Base-by-base conservation (phyloP, 2,797 vertebrate species). In the Rhynchotus rufescens region DNA sequence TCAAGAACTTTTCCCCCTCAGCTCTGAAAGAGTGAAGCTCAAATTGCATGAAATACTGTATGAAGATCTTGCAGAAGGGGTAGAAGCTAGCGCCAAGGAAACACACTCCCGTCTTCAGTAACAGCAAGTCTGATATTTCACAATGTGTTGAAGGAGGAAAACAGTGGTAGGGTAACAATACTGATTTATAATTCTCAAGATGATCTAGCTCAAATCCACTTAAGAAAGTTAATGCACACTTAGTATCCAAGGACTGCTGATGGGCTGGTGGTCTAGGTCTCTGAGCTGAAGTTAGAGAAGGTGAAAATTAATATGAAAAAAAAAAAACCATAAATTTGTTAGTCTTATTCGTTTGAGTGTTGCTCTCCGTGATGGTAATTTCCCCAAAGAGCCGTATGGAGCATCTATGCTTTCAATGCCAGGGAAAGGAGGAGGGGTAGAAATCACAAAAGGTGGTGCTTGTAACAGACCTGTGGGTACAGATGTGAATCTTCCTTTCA, bases 81-180 rank as follows among this genome's bases (percentile, higher is more conserved):
- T 13, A 1, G 1, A 66, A 80, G 8, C 4, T 10, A 21, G 10
- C 5, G 3, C 4, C 8, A 59, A 60, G 36, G 30, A 15, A 23
- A 36, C 15, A 3, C 7, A 32, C 9, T 26, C 38, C n/a, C 66
- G 30, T 6, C n/a, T 60, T 82, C 0, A 0, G 21, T 4, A 77
- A 26, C 3, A 72, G n/a, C 22, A 80, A 64, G 49, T 77, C 38
- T 47, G 6, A 67, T 44, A 12, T 0, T 0, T 17, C 26, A 17
- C 12, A n/a, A 30, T 28, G 4, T 32, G 13, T 25, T 80, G 47
- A 14, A 59, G 42, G 12, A 75, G 19, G 26, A 71, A 20, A 36
- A 47, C 1, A 1, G 12, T n/a, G 22, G 15, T 59, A 22, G 15
- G 4, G 17, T 85, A 42, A 62, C 3, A 36, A 13, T 60, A 75